Percentiles rank a stretch among this genome's conserved stretches.
phyloP scores from a whole-genome alignment of 2,113 vertebrate species.

The Phoenicopterus ruber region DNA sequence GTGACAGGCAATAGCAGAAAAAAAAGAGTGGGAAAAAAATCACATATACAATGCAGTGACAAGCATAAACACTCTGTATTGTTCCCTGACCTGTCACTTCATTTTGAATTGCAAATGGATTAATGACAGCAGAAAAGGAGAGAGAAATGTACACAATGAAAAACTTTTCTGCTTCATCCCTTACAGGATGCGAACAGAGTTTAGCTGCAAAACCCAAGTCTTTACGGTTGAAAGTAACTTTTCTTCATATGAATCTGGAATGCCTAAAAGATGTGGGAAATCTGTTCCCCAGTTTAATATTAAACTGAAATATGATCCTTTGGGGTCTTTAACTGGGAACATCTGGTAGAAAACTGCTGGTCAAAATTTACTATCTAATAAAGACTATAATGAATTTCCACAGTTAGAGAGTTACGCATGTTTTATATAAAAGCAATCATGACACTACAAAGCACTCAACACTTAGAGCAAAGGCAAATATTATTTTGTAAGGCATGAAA shows the following conservation, averaged over 20 bases:
- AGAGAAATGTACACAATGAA: background rate
- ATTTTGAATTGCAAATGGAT: background rate
- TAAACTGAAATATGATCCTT: background rate
- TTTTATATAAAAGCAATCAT: conserved; percentile 44
- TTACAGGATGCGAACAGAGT: background rate
- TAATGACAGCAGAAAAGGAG: background rate
- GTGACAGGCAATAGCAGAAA: accelerated
- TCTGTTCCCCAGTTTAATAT: background rate
- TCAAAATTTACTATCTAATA: conserved; percentile 19
- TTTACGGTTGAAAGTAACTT: background rate
- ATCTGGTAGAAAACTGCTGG: conserved; percentile 1
- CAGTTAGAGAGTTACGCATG: background rate
- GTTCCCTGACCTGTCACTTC: background rate
- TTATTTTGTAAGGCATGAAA: conserved; percentile 46
- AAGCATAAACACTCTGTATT: background rate
- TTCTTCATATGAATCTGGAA: background rate
- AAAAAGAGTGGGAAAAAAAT: background rate
- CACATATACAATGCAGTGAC: background rate
- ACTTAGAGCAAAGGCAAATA: conserved; percentile 38
- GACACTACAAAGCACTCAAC: conserved; percentile 26
- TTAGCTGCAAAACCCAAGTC: background rate
- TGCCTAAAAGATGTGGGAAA: background rate
- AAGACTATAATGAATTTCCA: conserved; percentile 36
- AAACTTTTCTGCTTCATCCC: background rate
- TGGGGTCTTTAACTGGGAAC: background rate